These are phyloP conservation scores for Mixornis gularis DNA, from an alignment of 2,113 vertebrate species.

Conservation along the genomic window DNA sequence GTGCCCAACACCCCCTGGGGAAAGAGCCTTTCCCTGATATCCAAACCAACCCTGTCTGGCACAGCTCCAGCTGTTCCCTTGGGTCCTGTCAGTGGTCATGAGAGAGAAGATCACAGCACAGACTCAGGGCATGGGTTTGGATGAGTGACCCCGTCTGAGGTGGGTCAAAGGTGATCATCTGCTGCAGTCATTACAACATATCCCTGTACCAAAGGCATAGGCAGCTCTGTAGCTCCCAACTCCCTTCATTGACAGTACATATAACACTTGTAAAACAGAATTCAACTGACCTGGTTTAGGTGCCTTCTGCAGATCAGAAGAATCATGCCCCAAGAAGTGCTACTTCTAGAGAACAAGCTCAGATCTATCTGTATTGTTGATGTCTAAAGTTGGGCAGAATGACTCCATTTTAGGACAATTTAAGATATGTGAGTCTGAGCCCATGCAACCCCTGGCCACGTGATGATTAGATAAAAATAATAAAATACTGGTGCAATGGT, in stretches of 20 bases:
- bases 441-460: accelerated
- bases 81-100: accelerated
- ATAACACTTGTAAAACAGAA: background rate
- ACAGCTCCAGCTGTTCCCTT: accelerated
- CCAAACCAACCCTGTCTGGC: accelerated
- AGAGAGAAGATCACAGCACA: background rate
- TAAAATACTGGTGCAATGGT: background rate
- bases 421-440: background rate
- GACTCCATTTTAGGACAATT: background rate
- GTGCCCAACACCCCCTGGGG: background rate
- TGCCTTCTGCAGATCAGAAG: background rate
- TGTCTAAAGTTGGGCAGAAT: background rate
- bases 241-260: background rate
- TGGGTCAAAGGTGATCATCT: background rate
- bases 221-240: background rate
- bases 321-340: background rate
- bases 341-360: background rate
- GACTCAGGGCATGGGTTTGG: accelerated
- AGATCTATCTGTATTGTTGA: background rate
- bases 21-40: background rate
- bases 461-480: background rate
- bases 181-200: background rate
- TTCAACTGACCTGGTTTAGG: background rate
- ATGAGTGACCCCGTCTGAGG: background rate
- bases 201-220: accelerated